phyloP scores from a whole-genome alignment of 2,797 vertebrate genomes.

The Zonotrichia albicollis region DNA sequence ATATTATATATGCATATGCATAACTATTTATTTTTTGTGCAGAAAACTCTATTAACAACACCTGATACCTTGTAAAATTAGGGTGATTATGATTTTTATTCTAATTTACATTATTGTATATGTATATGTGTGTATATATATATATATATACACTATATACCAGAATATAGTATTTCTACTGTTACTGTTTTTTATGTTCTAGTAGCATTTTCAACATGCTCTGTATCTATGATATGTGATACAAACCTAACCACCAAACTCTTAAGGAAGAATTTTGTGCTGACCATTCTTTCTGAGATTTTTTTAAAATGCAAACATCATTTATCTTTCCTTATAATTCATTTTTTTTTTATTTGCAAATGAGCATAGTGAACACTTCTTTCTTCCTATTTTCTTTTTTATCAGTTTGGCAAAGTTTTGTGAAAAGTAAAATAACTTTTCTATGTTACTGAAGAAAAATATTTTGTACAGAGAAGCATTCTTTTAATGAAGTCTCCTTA shows the following conservation, averaged over 20 bases:
- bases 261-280: neutral
- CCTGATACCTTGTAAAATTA: neutral
- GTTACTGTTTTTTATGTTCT: neutral
- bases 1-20: neutral
- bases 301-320: neutral
- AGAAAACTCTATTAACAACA: neutral
- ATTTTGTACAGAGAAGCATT: neutral
- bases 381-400: neutral
- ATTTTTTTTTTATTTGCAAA: neutral
- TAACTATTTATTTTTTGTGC: neutral
- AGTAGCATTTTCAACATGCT: neutral
- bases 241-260: fast-evolving
- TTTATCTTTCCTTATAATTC: neutral
- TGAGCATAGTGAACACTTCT: neutral
- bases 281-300: neutral
- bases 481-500: neutral
- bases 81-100: fast-evolving
- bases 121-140: too few species aligned
- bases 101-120: neutral
- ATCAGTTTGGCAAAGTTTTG: neutral
- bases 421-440: neutral
- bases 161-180: neutral
- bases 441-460: neutral
- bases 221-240: neutral
- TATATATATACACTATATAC: too few species aligned